A percentile compares a stretch with the other conserved stretches of the same genome.
These are phyloP conservation scores for Cardiocondyla obscurior DNA, from an alignment of 1,140 invertebrate genomes.

Conservation along the genomic window DNA sequence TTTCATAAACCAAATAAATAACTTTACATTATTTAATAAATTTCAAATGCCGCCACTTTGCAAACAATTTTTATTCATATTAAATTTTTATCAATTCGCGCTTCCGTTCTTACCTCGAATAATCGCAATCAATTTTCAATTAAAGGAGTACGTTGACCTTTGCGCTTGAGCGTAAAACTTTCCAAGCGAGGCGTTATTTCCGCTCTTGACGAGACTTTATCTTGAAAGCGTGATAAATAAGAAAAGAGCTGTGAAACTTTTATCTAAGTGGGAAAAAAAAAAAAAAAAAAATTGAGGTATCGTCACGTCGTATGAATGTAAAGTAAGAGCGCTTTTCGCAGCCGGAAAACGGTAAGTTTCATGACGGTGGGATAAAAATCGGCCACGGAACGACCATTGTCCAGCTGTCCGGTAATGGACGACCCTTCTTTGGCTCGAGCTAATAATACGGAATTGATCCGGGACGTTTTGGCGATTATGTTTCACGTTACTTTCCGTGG, in stretches of 20 bases:
- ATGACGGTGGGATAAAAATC: constrained; percentile 64
- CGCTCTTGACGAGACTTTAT: not conserved
- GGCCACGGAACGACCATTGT: constrained; percentile 70
- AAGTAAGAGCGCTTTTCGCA: not conserved
- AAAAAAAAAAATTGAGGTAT: constrained; percentile 1
- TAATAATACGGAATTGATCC: constrained; percentile 79
- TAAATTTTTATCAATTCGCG: no score
- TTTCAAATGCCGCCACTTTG: no score
- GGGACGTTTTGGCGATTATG: constrained; percentile 77
- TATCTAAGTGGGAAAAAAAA: constrained; percentile 6
- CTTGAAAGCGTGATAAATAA: not conserved
- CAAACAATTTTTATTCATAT: no score
- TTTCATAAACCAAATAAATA: no score
- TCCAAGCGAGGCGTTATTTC: constrained; percentile 2
- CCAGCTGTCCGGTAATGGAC: constrained; percentile 78
- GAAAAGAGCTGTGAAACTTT: not conserved
- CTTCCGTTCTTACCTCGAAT: not conserved
- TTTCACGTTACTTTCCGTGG: constrained; percentile 73
- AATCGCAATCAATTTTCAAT: not conserved
- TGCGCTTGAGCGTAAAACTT: not conserved
- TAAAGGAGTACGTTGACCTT: not conserved
- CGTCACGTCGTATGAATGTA: constrained; percentile 11
- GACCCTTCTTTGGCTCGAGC: constrained; percentile 73
- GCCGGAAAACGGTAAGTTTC: constrained; percentile 14
- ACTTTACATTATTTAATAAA: no score